phyloP scores from a whole-genome alignment of 2,113 vertebrate genomes.

The Cryptomyrus ogoouensis region DNA sequence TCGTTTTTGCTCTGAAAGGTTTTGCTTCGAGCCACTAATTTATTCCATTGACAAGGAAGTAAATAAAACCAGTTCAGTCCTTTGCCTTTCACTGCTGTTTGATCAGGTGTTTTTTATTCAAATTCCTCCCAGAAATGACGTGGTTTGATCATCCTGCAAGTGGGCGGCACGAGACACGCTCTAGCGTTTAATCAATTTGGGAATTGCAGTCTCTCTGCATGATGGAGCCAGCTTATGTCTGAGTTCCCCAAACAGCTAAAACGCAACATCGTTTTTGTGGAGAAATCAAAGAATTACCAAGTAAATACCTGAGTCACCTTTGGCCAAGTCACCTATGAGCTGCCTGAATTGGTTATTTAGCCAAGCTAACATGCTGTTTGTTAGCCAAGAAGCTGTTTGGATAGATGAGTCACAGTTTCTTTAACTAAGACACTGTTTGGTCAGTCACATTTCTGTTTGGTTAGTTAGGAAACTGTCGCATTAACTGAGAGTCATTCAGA shows the following conservation, averaged over 20 bases:
- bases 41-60: constrained; percentile 3
- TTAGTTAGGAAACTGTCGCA: background rate
- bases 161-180: background rate
- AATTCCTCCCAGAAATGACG: background rate
- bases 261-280: background rate
- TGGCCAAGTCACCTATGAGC: background rate
- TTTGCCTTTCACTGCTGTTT: constrained; percentile 11
- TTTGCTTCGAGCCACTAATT: background rate
- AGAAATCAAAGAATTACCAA: background rate
- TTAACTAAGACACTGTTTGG: background rate
- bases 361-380: background rate
- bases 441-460: background rate
- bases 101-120: constrained; percentile 19
- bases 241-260: background rate
- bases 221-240: background rate
- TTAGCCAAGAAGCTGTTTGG: background rate
- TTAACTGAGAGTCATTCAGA: background rate
- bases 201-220: background rate
- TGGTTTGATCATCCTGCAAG: background rate
- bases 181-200: background rate
- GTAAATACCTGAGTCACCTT: background rate
- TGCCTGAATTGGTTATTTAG: background rate
- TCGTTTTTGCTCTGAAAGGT: background rate
- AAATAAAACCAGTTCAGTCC: constrained; percentile 31
- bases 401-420: background rate